Percentiles rank a stretch among this genome's conserved stretches.
These are phyloP conservation scores for Neodiprion fabricii DNA, from an alignment of 1,140 invertebrate genomes.

Conservation along the genomic window DNA sequence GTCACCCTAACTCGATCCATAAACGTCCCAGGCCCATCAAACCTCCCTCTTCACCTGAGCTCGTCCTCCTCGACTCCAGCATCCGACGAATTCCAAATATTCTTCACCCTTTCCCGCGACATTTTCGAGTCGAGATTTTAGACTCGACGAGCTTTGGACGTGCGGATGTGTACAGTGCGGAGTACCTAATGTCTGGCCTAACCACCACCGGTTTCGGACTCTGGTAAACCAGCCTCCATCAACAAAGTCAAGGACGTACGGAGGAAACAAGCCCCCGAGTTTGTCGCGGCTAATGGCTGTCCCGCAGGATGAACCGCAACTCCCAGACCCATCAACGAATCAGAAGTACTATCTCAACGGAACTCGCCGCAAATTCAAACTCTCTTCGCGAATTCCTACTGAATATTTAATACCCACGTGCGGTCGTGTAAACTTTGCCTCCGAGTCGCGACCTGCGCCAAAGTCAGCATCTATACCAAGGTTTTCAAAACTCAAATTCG, in stretches of 20 bases:
- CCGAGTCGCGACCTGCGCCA: background rate
- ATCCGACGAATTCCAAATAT: too few relatives aligned
- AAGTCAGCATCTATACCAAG: background rate
- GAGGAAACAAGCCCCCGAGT: background rate
- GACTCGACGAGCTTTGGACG: too few relatives aligned
- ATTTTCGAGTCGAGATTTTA: too few relatives aligned
- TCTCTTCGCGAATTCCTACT: background rate
- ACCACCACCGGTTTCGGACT: background rate
- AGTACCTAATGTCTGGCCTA: too few relatives aligned
- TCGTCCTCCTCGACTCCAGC: too few relatives aligned
- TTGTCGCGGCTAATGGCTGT: constrained; percentile 13
- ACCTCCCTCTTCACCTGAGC: too few relatives aligned
- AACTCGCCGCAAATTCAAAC: background rate
- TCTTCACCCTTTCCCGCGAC: too few relatives aligned
- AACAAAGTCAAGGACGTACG: background rate
- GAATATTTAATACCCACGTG: constrained; percentile 16
- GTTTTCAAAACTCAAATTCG: background rate
- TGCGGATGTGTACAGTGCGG: too few relatives aligned
- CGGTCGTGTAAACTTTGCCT: background rate
- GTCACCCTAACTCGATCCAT: background rate
- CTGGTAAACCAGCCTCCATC: background rate
- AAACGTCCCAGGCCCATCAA: background rate
- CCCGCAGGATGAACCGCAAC: constrained; percentile 13
- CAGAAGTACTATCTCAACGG: background rate
- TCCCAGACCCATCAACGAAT: constrained; percentile 18